Evolutionary conservation across 2,797 vertebrate genomes (phyloP), one percentile per base, ranked within the genome.

Genomic region (Gambelia wislizenii): DNA sequence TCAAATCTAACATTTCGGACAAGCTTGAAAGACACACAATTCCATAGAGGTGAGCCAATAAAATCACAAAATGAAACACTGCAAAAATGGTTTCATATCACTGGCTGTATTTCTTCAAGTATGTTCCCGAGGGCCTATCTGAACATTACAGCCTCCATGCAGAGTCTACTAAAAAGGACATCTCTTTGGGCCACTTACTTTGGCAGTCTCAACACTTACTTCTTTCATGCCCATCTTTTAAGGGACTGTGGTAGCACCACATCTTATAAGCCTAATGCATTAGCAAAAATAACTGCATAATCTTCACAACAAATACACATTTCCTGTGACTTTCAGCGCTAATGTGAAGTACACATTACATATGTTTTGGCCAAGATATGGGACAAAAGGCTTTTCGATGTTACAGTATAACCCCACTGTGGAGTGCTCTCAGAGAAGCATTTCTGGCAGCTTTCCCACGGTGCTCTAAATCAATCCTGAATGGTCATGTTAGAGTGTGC

Each of bases 1-100:
- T 77, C 72, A 67, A 39, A 90, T n/a, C 49, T 54, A 64, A 86
- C 59, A 22, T 56, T 77, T 86, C 10, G 52, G 59, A 85, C 39
- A 61, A 42, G 42, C 69, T 44, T 81, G 47, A 80, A 70, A 83
- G 27, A 27, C 77, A 72, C 18, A 67, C n/a, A 87, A 39, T 75
- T 36, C 42, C 80, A 81, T 33, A 81, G 39, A 81, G 76, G 16
- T 75, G 78, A 82, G 78, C 42, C 88, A 80, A 80, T 84, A 42
- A 84, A 80, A 80, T 39, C 80, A 20, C 69, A 75, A 39, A 52
- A 84, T 80, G 52, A 90, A 79, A 87, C 44, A 81, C 54, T 44
- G 69, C 22, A 42, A 87, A 87, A 74, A 80, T 72, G 39, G 67
- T 36, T 89, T 79, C 83, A 39, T 72, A 85, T 85, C 36, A 72